Evolutionary conservation across 1,140 invertebrate species (phyloP).

Genomic region (Dufourea novaeangliae): DNA sequence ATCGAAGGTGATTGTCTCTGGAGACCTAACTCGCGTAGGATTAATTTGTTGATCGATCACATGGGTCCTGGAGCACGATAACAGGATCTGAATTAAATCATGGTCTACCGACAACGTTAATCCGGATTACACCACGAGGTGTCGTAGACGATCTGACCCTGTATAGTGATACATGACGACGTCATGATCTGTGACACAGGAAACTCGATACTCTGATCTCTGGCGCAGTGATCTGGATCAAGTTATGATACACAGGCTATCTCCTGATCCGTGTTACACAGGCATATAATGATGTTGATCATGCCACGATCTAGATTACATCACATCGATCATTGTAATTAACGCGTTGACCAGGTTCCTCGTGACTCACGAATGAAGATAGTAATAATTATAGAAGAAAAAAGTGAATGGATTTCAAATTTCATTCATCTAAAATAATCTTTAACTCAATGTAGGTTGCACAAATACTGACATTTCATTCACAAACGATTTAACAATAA

Average conservation of each 20-base stretch:
- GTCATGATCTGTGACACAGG: conserved; percentile 9
- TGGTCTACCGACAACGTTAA: neutral
- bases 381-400: no score
- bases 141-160: conserved; percentile 9
- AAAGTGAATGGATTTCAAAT: no score
- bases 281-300: neutral
- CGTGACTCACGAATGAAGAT: no score
- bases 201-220: conserved; percentile 19
- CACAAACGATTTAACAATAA: no score
- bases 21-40: neutral
- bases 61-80: no score
- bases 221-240: conserved; percentile 1
- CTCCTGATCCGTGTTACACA: neutral
- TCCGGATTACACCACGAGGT: conserved; percentile 29
- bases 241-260: neutral
- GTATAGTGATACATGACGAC: conserved; percentile 4
- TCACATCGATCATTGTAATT: neutral
- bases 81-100: neutral
- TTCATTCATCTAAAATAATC: no score
- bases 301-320: neutral
- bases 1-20: neutral
- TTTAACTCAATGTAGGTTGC: no score
- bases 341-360: neutral
- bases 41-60: neutral
- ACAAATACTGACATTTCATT: no score